phyloP scores from a whole-genome alignment of 1,140 invertebrate genomes.

The Chironomus striatipennis region DNA sequence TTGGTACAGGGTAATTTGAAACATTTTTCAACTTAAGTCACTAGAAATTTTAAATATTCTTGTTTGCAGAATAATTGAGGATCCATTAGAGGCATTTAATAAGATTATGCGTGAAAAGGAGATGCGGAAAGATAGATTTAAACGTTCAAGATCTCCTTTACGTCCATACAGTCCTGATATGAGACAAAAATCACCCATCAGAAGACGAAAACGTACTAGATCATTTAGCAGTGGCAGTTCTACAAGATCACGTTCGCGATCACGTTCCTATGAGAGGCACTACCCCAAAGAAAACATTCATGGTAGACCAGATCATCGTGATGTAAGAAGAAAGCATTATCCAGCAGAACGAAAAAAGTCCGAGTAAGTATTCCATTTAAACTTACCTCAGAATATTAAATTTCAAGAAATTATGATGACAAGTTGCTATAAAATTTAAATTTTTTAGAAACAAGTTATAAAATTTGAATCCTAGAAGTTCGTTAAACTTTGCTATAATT shows the following conservation, averaged over 20 bases:
- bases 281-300: neutral
- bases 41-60: constrained; percentile 24
- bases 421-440: neutral
- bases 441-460: neutral
- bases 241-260: constrained; percentile 33
- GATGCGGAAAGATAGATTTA: constrained; percentile 52
- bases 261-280: constrained; percentile 24
- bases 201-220: constrained; percentile 38
- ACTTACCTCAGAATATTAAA: neutral
- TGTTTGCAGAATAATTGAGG: constrained; percentile 56
- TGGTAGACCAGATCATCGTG: neutral
- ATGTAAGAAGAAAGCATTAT: neutral
- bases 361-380: neutral
- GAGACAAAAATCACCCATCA: constrained; percentile 4
- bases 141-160: constrained; percentile 34
- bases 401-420: neutral
- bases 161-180: constrained; percentile 30
- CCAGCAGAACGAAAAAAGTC: neutral
- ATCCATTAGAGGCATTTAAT: constrained; percentile 77
- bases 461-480: too few species aligned
- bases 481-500: too few species aligned
- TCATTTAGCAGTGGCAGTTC: constrained; percentile 46
- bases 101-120: constrained; percentile 77
- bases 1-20: constrained; percentile 31
- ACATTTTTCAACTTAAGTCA: neutral